Base-by-base conservation (phyloP, 2,797 vertebrate genomes). In the Erethizon dorsatum region DNA sequence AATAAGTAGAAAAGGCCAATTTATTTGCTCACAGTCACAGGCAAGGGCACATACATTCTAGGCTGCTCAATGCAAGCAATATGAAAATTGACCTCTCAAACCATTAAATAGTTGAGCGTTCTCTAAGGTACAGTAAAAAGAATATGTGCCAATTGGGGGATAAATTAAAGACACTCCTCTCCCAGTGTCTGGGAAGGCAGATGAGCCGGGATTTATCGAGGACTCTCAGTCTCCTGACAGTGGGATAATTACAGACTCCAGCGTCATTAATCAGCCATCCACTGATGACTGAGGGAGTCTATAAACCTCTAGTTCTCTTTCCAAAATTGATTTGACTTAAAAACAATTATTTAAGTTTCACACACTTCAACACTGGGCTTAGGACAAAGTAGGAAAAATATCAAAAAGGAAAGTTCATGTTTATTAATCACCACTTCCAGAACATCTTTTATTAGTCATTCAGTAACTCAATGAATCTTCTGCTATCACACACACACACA, bases 211-310 rank as follows among this genome's bases (percentile, higher is more conserved):
- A 98, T 98, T 98, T 98, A 98, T 98, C 5, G 78, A 97, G 95
- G 93, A 98, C 92, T 83, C 82, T 95, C 82, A 69, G 96, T 69
- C 95, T 97, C 95, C 89, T 94, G 97, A 97, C 97, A 90, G 97
- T 78, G 78, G 95, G 94, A 96, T 98, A 97, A 98, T 98, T 98
- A 98, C 96, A 87, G 90, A 96, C 88, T 73, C 96, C 63, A 63
- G 94, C 37, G 7, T 92, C 97, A 98, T 98, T 98, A 98, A 98
- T 98, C 98, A 97, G 93, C 91, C 85, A 96, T 90, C 94, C 88
- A 20, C 92, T 86, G 96, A 96, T 2, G 65, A 95, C 93, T 12
- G 2, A 86, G 65, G 73, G 94, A 97, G 96, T 97, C 95, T 82
- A 95, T 97, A 96, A 97, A 97, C 95, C 63, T 88, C 87, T 71